Percentiles rank a stretch among this genome's conserved stretches.
Evolutionary conservation across 2,113 vertebrate genomes (phyloP).

Genomic region (Gobius niger): DNA sequence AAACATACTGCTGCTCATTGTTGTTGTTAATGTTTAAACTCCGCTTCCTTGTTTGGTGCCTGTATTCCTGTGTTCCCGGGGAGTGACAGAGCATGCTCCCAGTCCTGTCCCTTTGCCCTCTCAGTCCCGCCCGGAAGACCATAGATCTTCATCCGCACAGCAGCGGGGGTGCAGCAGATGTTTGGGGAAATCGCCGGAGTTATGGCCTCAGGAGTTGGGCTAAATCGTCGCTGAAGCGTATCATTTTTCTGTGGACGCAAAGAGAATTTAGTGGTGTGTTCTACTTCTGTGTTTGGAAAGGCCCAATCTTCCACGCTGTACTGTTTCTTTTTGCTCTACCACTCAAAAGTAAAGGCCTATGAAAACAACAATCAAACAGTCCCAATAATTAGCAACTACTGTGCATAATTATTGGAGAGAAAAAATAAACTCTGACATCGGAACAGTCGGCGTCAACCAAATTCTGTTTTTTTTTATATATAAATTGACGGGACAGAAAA

Average conservation of each 20-base stretch:
- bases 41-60: not conserved
- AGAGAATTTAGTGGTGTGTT: constrained; percentile 5
- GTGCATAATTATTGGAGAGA: constrained; percentile 1
- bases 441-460: no score
- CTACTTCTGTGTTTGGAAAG: not conserved
- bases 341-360: not conserved
- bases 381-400: no score
- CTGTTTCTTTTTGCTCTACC: constrained; percentile 14
- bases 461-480: no score
- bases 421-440: no score
- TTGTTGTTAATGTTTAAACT: not conserved
- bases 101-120: constrained; percentile 28
- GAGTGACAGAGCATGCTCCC: constrained; percentile 42
- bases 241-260: constrained; percentile 47
- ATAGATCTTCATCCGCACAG: constrained; percentile 57
- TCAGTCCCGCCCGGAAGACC: constrained; percentile 46
- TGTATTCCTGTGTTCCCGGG: constrained; percentile 14
- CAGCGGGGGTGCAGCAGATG: constrained; percentile 48
- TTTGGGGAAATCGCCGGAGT: constrained; percentile 49
- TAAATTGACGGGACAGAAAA: no score
- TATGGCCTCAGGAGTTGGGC: constrained; percentile 36
- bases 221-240: constrained; percentile 42
- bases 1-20: no score
- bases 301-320: not conserved
- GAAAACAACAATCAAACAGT: no score